Conservation (phyloP, 2,113 vertebrate genomes). For the Coturnix japonica region DNA sequence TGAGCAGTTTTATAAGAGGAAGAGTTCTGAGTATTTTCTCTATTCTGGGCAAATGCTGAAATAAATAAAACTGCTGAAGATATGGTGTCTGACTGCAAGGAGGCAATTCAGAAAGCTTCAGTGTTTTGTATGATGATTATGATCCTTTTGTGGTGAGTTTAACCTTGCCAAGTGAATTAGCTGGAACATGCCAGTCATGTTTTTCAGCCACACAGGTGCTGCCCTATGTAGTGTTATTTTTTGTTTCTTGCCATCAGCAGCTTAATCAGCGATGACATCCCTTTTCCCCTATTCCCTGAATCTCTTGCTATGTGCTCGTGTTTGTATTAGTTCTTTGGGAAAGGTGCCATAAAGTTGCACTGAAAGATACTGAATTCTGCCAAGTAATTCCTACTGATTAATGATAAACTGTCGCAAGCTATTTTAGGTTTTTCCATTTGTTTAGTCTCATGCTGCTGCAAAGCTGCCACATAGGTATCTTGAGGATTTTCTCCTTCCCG, state of each 20-base stretch:
- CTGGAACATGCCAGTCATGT: conserved; percentile 52
- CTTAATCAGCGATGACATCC: conserved; percentile 33
- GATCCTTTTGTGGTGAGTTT: conserved; percentile 24
- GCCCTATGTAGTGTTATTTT: conserved; percentile 32
- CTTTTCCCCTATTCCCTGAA: conserved; percentile 28
- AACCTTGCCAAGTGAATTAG: conserved; percentile 54
- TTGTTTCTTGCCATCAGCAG: conserved; percentile 57
- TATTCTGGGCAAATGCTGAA: neutral
- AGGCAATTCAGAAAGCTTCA: neutral
- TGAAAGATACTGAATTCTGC: conserved; percentile 41
- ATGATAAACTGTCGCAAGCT: conserved; percentile 47
- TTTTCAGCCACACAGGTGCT: conserved; percentile 59
- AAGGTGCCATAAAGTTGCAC: conserved; percentile 55
- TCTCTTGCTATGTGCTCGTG: neutral
- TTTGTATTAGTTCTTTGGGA: conserved; percentile 64
- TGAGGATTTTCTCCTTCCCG: neutral
- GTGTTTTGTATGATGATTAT: conserved; percentile 16
- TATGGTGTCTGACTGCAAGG: neutral
- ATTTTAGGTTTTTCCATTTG: conserved; percentile 65
- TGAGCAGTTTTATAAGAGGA: neutral
- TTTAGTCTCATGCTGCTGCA: conserved; percentile 54
- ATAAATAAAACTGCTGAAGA: neutral
- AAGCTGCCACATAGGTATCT: conserved; percentile 31
- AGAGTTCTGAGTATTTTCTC: neutral
- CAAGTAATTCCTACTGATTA: conserved; percentile 61